phyloP scores from a whole-genome alignment of 2,888 invertebrate genomes.

The Vesta saturnalis region DNA sequence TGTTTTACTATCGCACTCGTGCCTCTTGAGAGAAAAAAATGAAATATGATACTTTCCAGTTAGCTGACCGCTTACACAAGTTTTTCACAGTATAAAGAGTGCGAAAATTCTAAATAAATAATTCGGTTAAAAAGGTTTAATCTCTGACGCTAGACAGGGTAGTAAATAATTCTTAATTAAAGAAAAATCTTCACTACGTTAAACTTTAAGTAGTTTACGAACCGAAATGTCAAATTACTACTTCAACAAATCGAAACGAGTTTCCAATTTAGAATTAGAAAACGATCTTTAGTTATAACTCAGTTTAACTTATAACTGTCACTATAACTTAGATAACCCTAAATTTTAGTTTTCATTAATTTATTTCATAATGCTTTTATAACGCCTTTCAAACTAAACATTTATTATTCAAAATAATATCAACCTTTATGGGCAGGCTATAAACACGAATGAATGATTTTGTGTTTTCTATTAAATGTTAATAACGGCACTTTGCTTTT shows the following conservation, averaged over 20 bases:
- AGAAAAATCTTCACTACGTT: not conserved
- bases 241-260: not conserved
- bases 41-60: conserved; percentile 1
- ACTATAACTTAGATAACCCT: not conserved
- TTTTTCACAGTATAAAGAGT: not conserved
- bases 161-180: not conserved
- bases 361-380: too few relatives aligned
- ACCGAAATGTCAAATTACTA: not conserved
- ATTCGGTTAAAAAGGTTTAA: too few relatives aligned
- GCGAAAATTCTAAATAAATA: not conserved
- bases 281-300: not conserved
- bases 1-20: not conserved
- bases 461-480: not conserved
- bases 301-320: not conserved
- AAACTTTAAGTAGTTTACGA: not conserved
- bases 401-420: not conserved
- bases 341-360: not conserved
- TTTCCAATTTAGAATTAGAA: not conserved
- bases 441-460: not conserved
- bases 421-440: not conserved
- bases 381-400: not conserved
- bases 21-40: not conserved
- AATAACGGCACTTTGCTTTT: too few relatives aligned
- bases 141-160: too few relatives aligned
- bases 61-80: conserved; percentile 1